These are phyloP conservation scores for Mechanitis mazaeus DNA, from an alignment of 2,888 invertebrate genomes.

Conservation along the genomic window DNA sequence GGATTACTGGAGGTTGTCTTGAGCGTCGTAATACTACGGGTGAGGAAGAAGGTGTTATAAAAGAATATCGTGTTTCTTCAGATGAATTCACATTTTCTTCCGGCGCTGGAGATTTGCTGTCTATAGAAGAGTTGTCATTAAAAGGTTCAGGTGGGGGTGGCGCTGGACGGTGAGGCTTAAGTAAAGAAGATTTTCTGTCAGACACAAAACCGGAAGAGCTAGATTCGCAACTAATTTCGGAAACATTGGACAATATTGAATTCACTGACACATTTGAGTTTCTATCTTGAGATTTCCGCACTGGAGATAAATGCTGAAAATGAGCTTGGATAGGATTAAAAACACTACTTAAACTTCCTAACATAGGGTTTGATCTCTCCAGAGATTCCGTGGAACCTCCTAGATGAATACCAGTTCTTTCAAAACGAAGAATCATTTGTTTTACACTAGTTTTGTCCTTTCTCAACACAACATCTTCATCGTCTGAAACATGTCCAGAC, in stretches of 20 bases:
- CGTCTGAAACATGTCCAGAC: constrained; percentile 52
- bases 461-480: constrained; percentile 57
- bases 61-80: constrained; percentile 55
- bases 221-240: constrained; percentile 68
- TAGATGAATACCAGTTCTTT: constrained; percentile 51
- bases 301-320: constrained; percentile 60
- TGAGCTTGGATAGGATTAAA: constrained; percentile 61
- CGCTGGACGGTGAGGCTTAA: constrained; percentile 63
- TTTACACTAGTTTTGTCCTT: constrained; percentile 59
- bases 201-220: constrained; percentile 71
- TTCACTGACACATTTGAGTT: constrained; percentile 71
- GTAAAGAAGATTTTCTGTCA: constrained; percentile 58
- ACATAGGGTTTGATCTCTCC: constrained; percentile 48
- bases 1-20: constrained; percentile 66
- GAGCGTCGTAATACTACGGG: constrained; percentile 57
- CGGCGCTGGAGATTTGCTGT: constrained; percentile 48
- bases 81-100: constrained; percentile 33
- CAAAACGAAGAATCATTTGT: constrained; percentile 68
- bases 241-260: constrained; percentile 68
- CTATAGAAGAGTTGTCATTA: constrained; percentile 50
- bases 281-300: constrained; percentile 59
- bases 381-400: constrained; percentile 60
- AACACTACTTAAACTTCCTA: constrained; percentile 63
- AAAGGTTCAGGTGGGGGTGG: constrained; percentile 65
- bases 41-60: constrained; percentile 57